Evolutionary conservation across 2,888 invertebrate genomes (phyloP).

Genomic region (Diaperis boleti): DNA sequence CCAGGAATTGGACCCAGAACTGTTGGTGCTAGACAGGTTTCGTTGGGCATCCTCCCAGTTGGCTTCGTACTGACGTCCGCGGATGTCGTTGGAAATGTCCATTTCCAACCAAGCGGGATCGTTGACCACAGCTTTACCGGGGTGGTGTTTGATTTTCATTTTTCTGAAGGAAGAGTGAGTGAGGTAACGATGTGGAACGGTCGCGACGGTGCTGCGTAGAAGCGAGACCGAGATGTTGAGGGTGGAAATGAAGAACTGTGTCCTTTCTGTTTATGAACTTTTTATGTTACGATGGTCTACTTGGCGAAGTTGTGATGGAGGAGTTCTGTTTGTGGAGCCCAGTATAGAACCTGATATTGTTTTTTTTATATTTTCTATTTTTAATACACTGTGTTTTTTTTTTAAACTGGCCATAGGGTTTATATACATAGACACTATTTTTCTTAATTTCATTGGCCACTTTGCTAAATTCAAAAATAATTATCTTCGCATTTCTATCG

Average conservation of each 20-base stretch:
- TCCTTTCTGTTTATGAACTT: background rate
- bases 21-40: slow-evolving; percentile 67
- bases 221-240: background rate
- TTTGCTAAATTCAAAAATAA: too few relatives aligned
- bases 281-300: too few relatives aligned
- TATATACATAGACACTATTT: too few relatives aligned
- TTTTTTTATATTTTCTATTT: too few relatives aligned
- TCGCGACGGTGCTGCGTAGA: slow-evolving; percentile 13
- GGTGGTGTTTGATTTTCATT: slow-evolving; percentile 89
- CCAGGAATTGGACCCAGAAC: slow-evolving; percentile 62
- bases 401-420: too few relatives aligned
- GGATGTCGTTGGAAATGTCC: slow-evolving; percentile 78
- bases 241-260: background rate
- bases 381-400: too few relatives aligned
- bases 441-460: too few relatives aligned
- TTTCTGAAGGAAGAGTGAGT: background rate
- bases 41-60: slow-evolving; percentile 84
- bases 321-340: too few relatives aligned
- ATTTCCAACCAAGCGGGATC: slow-evolving; percentile 73
- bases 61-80: slow-evolving; percentile 82
- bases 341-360: too few relatives aligned
- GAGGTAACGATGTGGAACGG: slow-evolving; percentile 4
- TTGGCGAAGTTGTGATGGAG: too few relatives aligned
- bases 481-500: too few relatives aligned
- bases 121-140: slow-evolving; percentile 81